Conservation (phyloP, 2,113 vertebrate genomes). For the Marmota monax region DNA sequence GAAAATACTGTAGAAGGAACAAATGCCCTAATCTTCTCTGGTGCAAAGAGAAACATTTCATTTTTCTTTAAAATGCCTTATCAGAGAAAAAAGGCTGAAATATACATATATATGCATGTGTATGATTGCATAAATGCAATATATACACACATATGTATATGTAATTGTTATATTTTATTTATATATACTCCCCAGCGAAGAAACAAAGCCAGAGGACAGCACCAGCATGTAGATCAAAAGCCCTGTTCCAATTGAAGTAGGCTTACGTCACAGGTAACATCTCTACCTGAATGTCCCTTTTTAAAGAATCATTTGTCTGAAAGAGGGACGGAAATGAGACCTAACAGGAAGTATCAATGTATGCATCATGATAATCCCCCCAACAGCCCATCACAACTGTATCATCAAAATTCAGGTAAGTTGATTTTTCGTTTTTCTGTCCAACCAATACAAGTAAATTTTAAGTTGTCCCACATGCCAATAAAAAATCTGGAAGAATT, state of each 20-base stretch:
- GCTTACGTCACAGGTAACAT: neutral
- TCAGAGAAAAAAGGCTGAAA: neutral
- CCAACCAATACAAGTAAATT: neutral
- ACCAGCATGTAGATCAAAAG: neutral
- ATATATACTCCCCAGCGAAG: neutral
- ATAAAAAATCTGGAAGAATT: neutral
- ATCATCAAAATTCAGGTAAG: neutral
- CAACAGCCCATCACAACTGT: neutral
- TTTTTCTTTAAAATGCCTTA: constrained; percentile 30
- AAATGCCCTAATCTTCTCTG: neutral
- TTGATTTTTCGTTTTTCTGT: neutral
- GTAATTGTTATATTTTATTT: neutral
- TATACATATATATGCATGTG: neutral
- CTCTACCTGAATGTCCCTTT: neutral
- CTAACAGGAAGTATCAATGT: neutral
- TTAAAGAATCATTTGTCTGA: neutral
- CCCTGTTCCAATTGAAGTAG: neutral
- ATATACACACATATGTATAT: neutral
- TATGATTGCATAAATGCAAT: neutral
- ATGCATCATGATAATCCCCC: neutral
- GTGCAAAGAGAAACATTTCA: neutral
- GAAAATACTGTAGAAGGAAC: neutral
- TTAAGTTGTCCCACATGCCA: neutral
- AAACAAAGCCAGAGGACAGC: neutral
- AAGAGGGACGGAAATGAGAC: neutral